Base-by-base conservation (phyloP, 2,797 vertebrate species). In the Hemitrygon akajei region DNA sequence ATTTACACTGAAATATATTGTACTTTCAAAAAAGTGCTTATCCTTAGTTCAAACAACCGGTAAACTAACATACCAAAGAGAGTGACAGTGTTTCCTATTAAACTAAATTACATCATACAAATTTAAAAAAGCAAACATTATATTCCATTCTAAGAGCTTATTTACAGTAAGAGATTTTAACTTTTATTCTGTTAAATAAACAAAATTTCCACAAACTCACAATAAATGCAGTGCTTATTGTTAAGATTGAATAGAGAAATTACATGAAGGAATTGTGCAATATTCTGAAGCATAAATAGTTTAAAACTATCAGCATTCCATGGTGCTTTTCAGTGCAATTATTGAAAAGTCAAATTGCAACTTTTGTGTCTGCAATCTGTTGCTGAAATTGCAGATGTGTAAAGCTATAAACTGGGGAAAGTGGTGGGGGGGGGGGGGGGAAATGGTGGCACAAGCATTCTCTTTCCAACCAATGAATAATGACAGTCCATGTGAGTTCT, bases 1-100 rank as follows among this genome's bases (percentile, higher is more conserved):
- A 92, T 92, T 92, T 92, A 73, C 91, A 56, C 27, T 75, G 75
- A 73, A 73, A 92, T 75, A 40, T 75, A 56, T 75, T 92, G 91
- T 56, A 92, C 37, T 92, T 91, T 71, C 12, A 60, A 66, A 87
- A 89, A 66, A 87, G 66, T 14, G 58, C 27, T 7, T 66, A 37
- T 89, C 60, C 30, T 89, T 89, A 63, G 84, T 87, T 58, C 82
- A 86, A 86, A 56, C 82, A 86, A 86, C 82, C 14, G 10, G 27
- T 84, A 86, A 86, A 27, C 77, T 79, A 79, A 79, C 58, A 63
- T 14, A 16, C 30, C 11, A 87, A 87, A n/a, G 60, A 18, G 34
- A 84, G 30, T 63, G 14, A 34, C n/a, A 66, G 60, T 89, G 22
- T 66, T 89, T 89, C n/a, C 16, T 14, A 66, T 66, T 89, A 89